These are phyloP conservation scores for Nibea albiflora DNA, from an alignment of 2,113 vertebrate genomes.

Conservation along the genomic window DNA sequence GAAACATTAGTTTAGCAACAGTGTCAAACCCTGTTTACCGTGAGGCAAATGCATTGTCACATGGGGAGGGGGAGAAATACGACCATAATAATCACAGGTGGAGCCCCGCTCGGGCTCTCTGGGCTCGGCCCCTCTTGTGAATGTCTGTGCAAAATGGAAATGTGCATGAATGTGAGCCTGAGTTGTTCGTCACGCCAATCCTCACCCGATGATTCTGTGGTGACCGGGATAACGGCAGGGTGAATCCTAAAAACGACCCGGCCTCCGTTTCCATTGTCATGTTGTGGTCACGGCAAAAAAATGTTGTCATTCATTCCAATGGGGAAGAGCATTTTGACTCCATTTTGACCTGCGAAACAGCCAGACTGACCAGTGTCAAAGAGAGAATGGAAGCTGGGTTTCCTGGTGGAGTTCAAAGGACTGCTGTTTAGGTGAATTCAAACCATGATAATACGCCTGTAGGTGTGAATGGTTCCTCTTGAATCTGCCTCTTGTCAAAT, in stretches of 20 bases:
- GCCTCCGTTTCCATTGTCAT: conserved; percentile 5
- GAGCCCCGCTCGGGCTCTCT: background rate
- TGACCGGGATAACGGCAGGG: background rate
- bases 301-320: background rate
- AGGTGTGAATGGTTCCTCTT: background rate
- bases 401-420: background rate
- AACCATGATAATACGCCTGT: background rate
- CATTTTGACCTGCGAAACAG: background rate
- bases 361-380: background rate
- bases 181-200: background rate
- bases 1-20: conserved; percentile 78
- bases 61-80: conserved; percentile 22
- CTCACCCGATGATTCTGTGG: background rate
- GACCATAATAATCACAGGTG: conserved; percentile 34
- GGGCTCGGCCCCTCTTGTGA: conserved; percentile 6
- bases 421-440: background rate
- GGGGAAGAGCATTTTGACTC: background rate
- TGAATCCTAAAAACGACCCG: conserved; percentile 12
- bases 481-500: background rate
- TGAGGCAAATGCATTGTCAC: conserved; percentile 46
- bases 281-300: conserved; percentile 20
- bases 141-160: conserved; percentile 17
- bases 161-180: background rate
- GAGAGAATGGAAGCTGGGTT: background rate
- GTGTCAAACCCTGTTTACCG: conserved; percentile 69